Evolutionary conservation across 2,797 vertebrate genomes (phyloP), one percentile per base, ranked within the genome.

Genomic region (Falco peregrinus): DNA sequence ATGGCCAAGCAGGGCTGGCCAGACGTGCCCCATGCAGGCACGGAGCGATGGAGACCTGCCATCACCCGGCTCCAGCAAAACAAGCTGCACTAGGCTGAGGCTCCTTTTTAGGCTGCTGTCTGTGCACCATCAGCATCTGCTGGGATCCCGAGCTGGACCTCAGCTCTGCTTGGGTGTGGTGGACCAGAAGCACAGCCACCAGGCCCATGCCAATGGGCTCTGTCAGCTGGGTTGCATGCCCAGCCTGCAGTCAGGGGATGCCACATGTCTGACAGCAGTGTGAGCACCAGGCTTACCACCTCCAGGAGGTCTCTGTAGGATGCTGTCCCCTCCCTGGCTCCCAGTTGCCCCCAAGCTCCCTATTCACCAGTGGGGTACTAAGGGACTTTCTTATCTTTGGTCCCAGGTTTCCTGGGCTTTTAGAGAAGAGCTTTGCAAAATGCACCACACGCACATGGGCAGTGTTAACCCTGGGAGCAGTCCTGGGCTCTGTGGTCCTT

Each of bases 1-100:
- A 68, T 0, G 0, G 24, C 39, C 53, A 25, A 22, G 33, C 0
- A 4, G 47, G 50, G 15, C 24, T 61, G 28, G 33, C 14, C 43
- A 24, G 35, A 33, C 9, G 1, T n/a, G 45, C 5, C 61, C 29
- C 4, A 2, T 1, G 3, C 35, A 33, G 48, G 26, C 48, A 51
- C 1, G 2, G 45, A 22, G 41, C 0, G 5, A 63, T 20, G 67
- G 59, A 68, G n/a, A 11, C 17, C 17, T 37, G 41, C 68, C 43
- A 29, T 20, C 11, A 5, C 26, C n/a, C 10, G 3, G 35, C 61
- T 57, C 43, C 78, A 56, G 68, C 0, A 0, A 69, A 35, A 79
- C 57, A 39, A 28, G 47, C 48, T 50, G 64, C 33, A 9, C 11
- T 16, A 11, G 13, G 37, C 12, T 39, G 43, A 61, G 33, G 41